Percentiles rank a stretch among this genome's conserved stretches.
These are phyloP conservation scores for Pollimyrus isidori DNA, from an alignment of 2,113 vertebrate species.

Conservation along the genomic window DNA sequence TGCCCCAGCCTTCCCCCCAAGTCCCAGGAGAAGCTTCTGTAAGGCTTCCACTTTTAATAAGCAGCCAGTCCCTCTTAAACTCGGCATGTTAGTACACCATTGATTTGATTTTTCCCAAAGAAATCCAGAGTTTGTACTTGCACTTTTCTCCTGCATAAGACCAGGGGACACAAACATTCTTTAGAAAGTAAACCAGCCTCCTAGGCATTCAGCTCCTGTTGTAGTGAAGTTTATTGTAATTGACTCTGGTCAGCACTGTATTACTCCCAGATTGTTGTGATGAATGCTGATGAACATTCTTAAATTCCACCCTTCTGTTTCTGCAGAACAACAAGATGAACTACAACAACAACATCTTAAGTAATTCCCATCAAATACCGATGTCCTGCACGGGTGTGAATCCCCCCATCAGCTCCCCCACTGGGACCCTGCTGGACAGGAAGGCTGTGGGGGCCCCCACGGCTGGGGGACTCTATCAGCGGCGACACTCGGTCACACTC, in stretches of 20 bases:
- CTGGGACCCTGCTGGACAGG: slow-evolving; percentile 94
- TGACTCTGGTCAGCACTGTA: background rate
- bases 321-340: slow-evolving; percentile 85
- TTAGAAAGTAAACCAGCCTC: background rate
- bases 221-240: background rate
- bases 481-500: slow-evolving; percentile 86
- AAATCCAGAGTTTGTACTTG: background rate
- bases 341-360: slow-evolving; percentile 69
- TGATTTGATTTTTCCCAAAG: background rate
- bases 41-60: background rate
- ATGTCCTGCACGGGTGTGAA: slow-evolving; percentile 61
- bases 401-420: slow-evolving; percentile 63
- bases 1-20: background rate
- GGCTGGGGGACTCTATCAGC: slow-evolving; percentile 73
- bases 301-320: background rate
- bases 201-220: background rate
- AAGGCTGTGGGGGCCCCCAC: slow-evolving; percentile 96
- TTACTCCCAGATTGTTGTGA: background rate
- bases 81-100: background rate
- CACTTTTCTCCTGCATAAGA: background rate
- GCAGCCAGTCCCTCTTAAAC: background rate
- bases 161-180: background rate
- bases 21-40: background rate
- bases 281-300: background rate
- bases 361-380: slow-evolving; percentile 57